A percentile compares a stretch with the other conserved stretches of the same genome.
These are phyloP conservation scores for Ceratitis capitata DNA, from an alignment of 1,140 invertebrate genomes.

Conservation along the genomic window DNA sequence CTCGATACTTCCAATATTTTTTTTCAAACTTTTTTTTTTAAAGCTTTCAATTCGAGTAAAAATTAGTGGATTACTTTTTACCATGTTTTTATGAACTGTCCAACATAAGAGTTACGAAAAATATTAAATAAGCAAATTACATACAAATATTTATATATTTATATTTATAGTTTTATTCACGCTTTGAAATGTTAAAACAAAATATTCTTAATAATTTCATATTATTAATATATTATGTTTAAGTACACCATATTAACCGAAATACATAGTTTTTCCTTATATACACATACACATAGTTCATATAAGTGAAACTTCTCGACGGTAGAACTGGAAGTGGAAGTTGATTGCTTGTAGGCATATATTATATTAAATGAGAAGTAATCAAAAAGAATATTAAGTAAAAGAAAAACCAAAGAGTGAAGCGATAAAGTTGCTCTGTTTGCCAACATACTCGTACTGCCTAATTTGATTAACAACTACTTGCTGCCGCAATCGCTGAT, in stretches of 20 bases:
- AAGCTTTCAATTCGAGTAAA: no score
- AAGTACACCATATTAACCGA: not conserved
- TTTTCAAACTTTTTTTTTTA: no score
- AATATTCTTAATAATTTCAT: no score
- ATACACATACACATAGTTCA: not conserved
- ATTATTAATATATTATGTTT: no score
- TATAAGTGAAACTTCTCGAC: not conserved
- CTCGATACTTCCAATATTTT: no score
- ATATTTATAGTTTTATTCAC: no score
- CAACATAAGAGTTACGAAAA: no score
- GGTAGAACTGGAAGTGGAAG: not conserved
- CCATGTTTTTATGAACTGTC: no score
- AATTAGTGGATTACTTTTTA: no score
- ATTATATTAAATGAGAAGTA: not conserved
- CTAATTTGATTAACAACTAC: not conserved
- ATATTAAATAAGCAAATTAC: no score
- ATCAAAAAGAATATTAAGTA: not conserved
- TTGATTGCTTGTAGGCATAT: not conserved
- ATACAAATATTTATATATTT: no score
- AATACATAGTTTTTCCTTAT: not conserved
- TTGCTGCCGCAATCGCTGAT: not conserved
- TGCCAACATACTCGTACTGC: not conserved
- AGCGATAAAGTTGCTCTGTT: not conserved
- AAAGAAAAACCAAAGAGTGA: not conserved
- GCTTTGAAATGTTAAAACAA: no score